phyloP scores from a whole-genome alignment of 1,140 invertebrate genomes.

The Drosophila sp. region DNA sequence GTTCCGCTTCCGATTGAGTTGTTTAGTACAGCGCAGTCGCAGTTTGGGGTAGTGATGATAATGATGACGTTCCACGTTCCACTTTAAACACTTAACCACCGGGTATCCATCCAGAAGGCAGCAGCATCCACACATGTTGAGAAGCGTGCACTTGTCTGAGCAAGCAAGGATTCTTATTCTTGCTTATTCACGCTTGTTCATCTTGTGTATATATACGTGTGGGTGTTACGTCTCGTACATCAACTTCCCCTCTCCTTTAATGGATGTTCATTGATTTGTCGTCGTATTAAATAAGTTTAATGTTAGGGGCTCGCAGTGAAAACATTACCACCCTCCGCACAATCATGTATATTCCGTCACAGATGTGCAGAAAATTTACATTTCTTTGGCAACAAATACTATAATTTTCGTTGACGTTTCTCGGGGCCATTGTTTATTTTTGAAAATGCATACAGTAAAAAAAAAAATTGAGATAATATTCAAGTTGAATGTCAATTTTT shows the following conservation, averaged over 20 bases:
- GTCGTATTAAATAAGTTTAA: not conserved
- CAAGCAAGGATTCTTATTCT: not conserved
- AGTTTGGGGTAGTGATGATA: constrained; percentile 27
- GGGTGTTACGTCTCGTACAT: constrained; percentile 10
- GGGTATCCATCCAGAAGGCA: constrained; percentile 64
- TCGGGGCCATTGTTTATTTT: constrained; percentile 7
- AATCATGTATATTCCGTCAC: constrained; percentile 5
- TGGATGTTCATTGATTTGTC: constrained; percentile 13
- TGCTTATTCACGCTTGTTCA: constrained; percentile 7
- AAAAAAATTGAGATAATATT: constrained; percentile 6
- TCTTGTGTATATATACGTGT: not conserved
- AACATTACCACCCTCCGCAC: not conserved
- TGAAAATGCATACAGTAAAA: constrained; percentile 7
- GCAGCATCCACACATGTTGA: constrained; percentile 76
- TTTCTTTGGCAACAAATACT: not conserved
- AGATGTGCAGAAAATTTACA: constrained; percentile 7
- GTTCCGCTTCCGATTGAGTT: constrained; percentile 73
- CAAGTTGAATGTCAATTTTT: constrained; percentile 23
- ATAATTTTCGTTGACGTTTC: not conserved
- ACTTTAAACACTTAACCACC: constrained; percentile 35
- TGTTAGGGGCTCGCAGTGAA: not conserved
- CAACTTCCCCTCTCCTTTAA: not conserved
- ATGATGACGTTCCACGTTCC: constrained; percentile 38
- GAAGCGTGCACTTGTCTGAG: constrained; percentile 42
- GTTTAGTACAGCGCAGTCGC: constrained; percentile 58